phyloP scores from a whole-genome alignment of 2,797 vertebrate species.

The Tangara arthus region DNA sequence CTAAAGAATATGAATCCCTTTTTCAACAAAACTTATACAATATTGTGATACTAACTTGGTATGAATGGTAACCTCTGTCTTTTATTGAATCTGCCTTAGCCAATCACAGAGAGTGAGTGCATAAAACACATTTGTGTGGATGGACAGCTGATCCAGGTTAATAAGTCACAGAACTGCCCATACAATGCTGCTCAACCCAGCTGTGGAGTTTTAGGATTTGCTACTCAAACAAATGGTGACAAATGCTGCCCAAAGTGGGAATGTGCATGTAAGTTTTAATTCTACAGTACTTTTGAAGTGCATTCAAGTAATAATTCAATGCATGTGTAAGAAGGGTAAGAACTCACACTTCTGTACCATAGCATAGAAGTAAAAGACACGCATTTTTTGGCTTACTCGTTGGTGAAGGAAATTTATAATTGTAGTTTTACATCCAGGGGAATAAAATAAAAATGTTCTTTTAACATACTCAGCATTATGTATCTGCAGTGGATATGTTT shows the following conservation, averaged over 20 bases:
- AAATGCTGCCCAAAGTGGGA: constrained; percentile 96
- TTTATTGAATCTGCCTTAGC: constrained; percentile 77
- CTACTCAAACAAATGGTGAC: constrained; percentile 87
- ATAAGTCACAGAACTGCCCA: constrained; percentile 91
- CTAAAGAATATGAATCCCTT: neutral
- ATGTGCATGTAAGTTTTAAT: constrained; percentile 89
- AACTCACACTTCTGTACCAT: neutral
- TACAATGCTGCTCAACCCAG: constrained; percentile 80
- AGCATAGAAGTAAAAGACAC: neutral
- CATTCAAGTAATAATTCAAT: neutral
- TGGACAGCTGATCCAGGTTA: constrained; percentile 88
- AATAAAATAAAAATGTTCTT: neutral
- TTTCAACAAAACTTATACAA: neutral
- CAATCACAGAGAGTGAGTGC: constrained; percentile 84
- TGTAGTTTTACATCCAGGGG: neutral
- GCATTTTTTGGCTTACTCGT: fast-evolving
- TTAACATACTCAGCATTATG: neutral
- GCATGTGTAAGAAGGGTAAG: neutral
- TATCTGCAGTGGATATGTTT: neutral
- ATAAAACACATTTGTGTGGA: constrained; percentile 91
- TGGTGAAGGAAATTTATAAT: neutral
- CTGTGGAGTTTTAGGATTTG: constrained; percentile 91
- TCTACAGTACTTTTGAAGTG: neutral
- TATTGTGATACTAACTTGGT: neutral
- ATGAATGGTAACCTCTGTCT: constrained; percentile 45